Evolutionary conservation across 2,888 invertebrate genomes (phyloP), one percentile per base, ranked within the genome.

Genomic region (Germaria angustata): DNA sequence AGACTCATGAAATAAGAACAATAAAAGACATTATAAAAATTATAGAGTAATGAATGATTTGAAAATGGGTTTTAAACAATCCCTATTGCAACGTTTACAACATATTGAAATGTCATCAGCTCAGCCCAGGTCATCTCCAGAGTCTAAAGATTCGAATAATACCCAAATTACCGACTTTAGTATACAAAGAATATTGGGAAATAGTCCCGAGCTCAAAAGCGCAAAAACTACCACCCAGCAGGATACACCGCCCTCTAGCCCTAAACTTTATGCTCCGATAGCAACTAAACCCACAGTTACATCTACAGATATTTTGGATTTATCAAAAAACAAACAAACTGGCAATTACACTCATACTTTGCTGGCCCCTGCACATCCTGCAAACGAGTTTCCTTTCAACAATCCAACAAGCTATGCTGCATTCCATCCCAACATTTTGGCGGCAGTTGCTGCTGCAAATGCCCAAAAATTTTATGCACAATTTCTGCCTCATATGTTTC

Each of bases 1-100:
- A 53, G n/a, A 22, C 51, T 22, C 6, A 36, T 36, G 17, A 11
- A n/a, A 55, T 36, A 76, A 36, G 28, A 49, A 39, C 0, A 39
- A 28, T 5, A 28, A 28, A 28, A 28, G 6, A 6, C 41, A 28
- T 2, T 59, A n/a, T 9, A 15, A n/a, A 8, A n/a, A 44, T 4
- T 32, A 11, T 3, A 41, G 53, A 76, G 85, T 81, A 84, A 90
- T 90, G 91, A 87, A 86, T 85, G 88, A 89, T 82, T 80, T 87
- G 71, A 88, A 84, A 84, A 90, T 91, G 90, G 91, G 91, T 53
- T 89, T 90, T 65, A 91, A 91, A 81, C 89, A 90, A 79, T 88
- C 89, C 49, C 88, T 91, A 81, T 85, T 91, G 71, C 90, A 91
- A 84, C 88, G 91, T 75, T 83, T 88, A 77, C 87, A 87, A 69